Evolutionary conservation across 2,888 invertebrate genomes (phyloP).

Genomic region (Agriopis marginaria): DNA sequence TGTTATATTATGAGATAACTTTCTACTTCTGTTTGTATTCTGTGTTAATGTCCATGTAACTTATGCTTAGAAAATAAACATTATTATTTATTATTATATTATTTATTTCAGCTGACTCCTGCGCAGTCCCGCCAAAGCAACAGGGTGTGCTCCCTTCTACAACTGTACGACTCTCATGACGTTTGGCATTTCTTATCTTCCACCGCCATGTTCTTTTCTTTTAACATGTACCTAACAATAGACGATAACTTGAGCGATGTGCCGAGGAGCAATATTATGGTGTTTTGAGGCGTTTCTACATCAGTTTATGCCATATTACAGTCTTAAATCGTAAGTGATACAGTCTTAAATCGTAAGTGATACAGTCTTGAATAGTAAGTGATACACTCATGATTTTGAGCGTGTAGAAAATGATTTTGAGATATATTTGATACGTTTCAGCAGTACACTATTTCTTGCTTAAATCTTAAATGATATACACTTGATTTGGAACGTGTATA

Average conservation of each 20-base stretch:
- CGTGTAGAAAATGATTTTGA: too few relatives aligned
- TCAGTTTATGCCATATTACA: too few relatives aligned
- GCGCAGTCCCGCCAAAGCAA: conserved; percentile 93
- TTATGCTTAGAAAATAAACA: too few relatives aligned
- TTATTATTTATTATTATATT: too few relatives aligned
- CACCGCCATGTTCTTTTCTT: conserved; percentile 93
- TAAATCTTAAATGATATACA: not conserved
- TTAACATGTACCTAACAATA: conserved; percentile 93
- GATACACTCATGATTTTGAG: too few relatives aligned
- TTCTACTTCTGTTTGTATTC: too few relatives aligned
- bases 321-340: too few relatives aligned
- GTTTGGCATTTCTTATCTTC: conserved; percentile 95
- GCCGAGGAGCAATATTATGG: conserved; percentile 69
- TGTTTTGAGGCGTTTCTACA: conserved; percentile 59
- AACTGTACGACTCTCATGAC: conserved; percentile 94
- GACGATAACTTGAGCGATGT: conserved; percentile 87
- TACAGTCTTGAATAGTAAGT: too few relatives aligned
- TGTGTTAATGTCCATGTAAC: too few relatives aligned
- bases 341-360: too few relatives aligned
- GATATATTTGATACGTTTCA: not conserved
- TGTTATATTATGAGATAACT: too few relatives aligned
- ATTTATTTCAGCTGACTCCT: conserved; percentile 83
- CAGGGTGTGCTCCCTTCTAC: conserved; percentile 89
- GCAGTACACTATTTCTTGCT: not conserved
- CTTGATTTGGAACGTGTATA: too few relatives aligned